phyloP scores from a whole-genome alignment of 2,888 invertebrate genomes.

The Scelioninae gen. 1 region DNA sequence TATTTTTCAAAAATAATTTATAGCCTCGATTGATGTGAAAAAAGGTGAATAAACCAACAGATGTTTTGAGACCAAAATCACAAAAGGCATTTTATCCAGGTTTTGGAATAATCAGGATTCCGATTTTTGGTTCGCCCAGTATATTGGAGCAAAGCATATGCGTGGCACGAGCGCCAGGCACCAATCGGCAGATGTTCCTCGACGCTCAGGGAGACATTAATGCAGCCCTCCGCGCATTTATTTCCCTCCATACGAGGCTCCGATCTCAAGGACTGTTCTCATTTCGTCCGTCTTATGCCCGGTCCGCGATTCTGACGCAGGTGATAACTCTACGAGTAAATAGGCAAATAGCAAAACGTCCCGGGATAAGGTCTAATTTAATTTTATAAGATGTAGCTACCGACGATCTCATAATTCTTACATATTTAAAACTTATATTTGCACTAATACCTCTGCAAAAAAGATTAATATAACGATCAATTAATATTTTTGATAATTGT shows the following conservation, averaged over 20 bases:
- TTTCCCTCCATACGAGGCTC: constrained; percentile 40
- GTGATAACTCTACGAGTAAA: constrained; percentile 31
- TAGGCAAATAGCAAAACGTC: no score
- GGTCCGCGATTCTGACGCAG: constrained; percentile 19
- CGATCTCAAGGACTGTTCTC: constrained; percentile 58
- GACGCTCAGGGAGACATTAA: constrained; percentile 57
- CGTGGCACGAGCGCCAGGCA: constrained; percentile 66
- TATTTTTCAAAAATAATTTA: no score
- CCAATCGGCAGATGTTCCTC: constrained; percentile 64
- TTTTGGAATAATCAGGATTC: constrained; percentile 20
- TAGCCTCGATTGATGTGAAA: no score
- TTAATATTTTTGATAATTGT: no score
- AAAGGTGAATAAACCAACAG: neutral
- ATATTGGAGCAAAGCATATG: constrained; percentile 60
- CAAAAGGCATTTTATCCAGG: neutral
- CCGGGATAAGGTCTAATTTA: no score
- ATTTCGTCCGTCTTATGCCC: constrained; percentile 24
- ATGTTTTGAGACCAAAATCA: constrained; percentile 11
- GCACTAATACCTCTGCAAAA: no score
- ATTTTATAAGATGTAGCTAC: no score
- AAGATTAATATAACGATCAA: no score
- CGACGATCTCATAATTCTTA: no score
- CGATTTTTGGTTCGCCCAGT: constrained; percentile 50
- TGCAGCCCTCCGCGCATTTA: constrained; percentile 57
- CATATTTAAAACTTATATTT: no score